Conservation (phyloP, 1,140 invertebrate genomes). For the Aphis craccivora region DNA sequence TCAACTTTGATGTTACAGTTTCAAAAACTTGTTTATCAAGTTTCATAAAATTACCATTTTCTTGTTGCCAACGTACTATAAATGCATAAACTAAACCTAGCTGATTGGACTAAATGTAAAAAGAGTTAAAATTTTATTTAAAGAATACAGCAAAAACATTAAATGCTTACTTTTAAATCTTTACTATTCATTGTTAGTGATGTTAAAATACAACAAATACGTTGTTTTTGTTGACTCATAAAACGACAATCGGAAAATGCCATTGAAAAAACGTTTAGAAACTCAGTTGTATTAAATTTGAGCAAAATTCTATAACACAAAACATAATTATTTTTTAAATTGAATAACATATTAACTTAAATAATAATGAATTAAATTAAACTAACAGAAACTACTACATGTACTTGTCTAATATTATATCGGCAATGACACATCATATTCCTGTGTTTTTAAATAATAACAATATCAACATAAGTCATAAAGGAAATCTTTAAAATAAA, state of each 20-base stretch:
- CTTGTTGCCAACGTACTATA: conserved; percentile 64
- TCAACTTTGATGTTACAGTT: background rate
- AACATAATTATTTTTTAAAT: background rate
- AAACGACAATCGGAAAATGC: conserved; percentile 89
- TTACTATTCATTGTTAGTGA: conserved; percentile 74
- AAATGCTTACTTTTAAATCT: conserved; percentile 71
- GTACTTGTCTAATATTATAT: no score
- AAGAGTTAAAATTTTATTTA: conserved; percentile 59
- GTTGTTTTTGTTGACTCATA: conserved; percentile 76
- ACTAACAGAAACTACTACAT: background rate
- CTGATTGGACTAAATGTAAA: conserved; percentile 66
- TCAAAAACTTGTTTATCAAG: conserved; percentile 33
- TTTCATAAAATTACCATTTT: conserved; percentile 41
- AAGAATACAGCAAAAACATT: background rate
- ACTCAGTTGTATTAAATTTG: conserved; percentile 87
- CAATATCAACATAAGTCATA: no score
- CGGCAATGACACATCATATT: no score
- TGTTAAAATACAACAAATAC: conserved; percentile 82
- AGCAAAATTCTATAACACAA: conserved; percentile 72
- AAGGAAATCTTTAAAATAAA: no score
- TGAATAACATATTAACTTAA: background rate
- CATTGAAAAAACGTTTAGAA: conserved; percentile 87
- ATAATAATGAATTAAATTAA: background rate
- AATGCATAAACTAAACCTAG: conserved; percentile 79
- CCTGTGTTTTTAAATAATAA: no score